Conservation (phyloP, 2,888 invertebrate species). For the Eledone cirrhosa region DNA sequence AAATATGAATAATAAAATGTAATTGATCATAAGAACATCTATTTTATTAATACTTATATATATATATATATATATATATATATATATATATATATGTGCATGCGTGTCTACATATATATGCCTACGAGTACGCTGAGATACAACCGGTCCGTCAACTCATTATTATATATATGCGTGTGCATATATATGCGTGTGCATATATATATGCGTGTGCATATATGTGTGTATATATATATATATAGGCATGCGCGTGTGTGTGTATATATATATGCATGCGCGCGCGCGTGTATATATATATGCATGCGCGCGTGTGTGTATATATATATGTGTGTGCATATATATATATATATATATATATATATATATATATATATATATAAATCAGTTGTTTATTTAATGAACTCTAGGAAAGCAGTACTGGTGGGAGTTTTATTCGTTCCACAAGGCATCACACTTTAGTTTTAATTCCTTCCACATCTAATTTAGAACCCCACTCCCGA, state of each 20-base stretch:
- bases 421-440: too few relatives aligned
- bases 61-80: not conserved
- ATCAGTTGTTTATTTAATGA: not conserved
- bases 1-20: too few relatives aligned
- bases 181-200: not conserved
- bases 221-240: not conserved
- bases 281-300: conserved; percentile 5
- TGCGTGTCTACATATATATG: not conserved
- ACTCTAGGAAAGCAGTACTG: not conserved
- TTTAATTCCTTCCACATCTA: too few relatives aligned
- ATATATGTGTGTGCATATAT: conserved; percentile 7
- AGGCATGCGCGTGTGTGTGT: not conserved
- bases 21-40: too few relatives aligned
- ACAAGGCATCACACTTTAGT: too few relatives aligned
- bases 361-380: conserved; percentile 1
- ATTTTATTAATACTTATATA: too few relatives aligned
- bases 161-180: too few relatives aligned
- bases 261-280: conserved; percentile 5
- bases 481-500: too few relatives aligned
- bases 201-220: conserved; percentile 5
- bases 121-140: too few relatives aligned
- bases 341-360: conserved; percentile 8
- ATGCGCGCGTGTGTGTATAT: not conserved
- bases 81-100: not conserved
- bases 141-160: too few relatives aligned